Conservation (phyloP, 2,113 vertebrate genomes). For the Brachyistius frenatus region DNA sequence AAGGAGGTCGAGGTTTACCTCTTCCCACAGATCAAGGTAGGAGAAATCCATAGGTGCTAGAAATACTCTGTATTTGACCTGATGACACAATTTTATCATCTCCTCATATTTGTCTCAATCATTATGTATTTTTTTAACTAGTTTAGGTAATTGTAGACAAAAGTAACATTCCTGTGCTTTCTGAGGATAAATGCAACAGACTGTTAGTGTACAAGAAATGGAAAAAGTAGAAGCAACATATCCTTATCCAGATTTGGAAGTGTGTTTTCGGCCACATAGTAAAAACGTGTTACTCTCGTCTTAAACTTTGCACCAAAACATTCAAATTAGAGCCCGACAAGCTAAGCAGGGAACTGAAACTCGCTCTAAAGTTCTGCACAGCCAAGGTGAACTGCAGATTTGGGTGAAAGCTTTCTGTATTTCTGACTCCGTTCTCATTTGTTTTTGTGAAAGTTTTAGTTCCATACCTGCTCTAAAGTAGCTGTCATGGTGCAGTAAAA, state of each 20-base stretch:
- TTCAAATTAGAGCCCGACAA: too few species aligned
- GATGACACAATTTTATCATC: not conserved
- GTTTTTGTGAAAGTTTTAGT: too few species aligned
- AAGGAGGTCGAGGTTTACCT: slow-evolving; percentile 38
- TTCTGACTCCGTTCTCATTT: too few species aligned
- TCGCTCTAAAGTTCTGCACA: not conserved
- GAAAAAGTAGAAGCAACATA: not conserved
- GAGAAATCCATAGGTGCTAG: slow-evolving; percentile 2
- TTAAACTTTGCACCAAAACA: too few species aligned
- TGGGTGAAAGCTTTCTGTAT: too few species aligned
- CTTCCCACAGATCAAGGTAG: slow-evolving; percentile 27
- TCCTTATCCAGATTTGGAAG: too few species aligned
- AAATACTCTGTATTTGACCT: too few species aligned
- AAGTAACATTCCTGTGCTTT: not conserved
- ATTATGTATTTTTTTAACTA: not conserved
- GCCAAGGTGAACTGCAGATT: too few species aligned
- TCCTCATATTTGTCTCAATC: not conserved
- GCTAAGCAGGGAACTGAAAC: too few species aligned
- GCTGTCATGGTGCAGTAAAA: not conserved
- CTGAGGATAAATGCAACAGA: not conserved
- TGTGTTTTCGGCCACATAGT: not conserved
- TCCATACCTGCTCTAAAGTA: not conserved
- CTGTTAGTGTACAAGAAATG: not conserved
- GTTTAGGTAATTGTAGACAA: not conserved
- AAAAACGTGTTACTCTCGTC: too few species aligned